phyloP scores from a whole-genome alignment of 2,888 invertebrate species.

The Drosophila paramelanica region DNA sequence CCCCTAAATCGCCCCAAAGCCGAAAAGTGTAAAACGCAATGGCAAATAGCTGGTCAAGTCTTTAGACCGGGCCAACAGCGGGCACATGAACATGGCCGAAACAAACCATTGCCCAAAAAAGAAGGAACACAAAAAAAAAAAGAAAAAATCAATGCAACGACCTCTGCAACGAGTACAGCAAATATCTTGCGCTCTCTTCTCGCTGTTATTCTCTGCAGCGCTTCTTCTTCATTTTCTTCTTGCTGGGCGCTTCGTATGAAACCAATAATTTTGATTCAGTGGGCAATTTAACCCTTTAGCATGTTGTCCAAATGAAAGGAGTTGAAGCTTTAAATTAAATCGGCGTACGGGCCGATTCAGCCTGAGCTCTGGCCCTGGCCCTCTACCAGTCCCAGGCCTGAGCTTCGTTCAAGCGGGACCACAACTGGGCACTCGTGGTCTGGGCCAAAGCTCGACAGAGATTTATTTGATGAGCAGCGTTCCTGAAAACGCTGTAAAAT shows the following conservation, averaged over 20 bases:
- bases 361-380: conserved; percentile 24
- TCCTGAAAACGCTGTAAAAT: conserved; percentile 57
- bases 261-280: conserved; percentile 85
- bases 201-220: conserved; percentile 13
- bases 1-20: conserved; percentile 55
- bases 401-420: not conserved
- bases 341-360: conserved; percentile 54
- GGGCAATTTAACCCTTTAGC: conserved; percentile 85
- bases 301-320: conserved; percentile 81
- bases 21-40: conserved; percentile 69
- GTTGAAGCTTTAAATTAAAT: conserved; percentile 80
- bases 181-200: conserved; percentile 33
- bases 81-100: conserved; percentile 51
- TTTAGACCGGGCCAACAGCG: conserved; percentile 10
- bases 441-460: conserved; percentile 69
- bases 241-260: conserved; percentile 65
- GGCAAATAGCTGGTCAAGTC: conserved; percentile 60
- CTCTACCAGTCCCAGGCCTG: conserved; percentile 10
- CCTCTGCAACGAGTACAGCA: conserved; percentile 37
- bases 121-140: not conserved
- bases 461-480: conserved; percentile 75
- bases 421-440: conserved; percentile 19
- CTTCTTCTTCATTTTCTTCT: conserved; percentile 1
- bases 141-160: conserved; percentile 72
- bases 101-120: conserved; percentile 62